Percentiles rank a stretch among this genome's conserved stretches.
Evolutionary conservation across 2,113 vertebrate genomes (phyloP).

Genomic region (Pygoscelis antarcticus): DNA sequence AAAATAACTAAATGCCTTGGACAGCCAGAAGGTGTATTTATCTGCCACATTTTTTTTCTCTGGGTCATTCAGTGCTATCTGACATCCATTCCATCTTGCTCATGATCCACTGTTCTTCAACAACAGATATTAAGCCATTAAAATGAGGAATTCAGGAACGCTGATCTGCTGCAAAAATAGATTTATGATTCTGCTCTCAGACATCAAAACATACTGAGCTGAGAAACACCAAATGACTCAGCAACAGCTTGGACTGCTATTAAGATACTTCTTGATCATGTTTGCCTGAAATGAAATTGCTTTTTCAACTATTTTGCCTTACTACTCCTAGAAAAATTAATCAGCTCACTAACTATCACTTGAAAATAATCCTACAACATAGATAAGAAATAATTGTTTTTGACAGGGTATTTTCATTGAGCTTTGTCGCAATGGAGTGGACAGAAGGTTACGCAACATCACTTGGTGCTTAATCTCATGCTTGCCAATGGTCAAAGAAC

Average conservation of each 20-base stretch:
- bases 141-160: slow-evolving; percentile 27
- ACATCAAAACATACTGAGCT: slow-evolving; percentile 32
- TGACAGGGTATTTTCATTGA: slow-evolving; percentile 1
- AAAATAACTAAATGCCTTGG: slow-evolving; percentile 22
- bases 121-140: slow-evolving; percentile 37
- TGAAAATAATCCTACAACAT: slow-evolving; percentile 6
- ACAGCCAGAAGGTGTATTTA: slow-evolving; percentile 15
- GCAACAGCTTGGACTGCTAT: slow-evolving; percentile 35
- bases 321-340: not conserved
- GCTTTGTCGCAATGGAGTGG: not conserved
- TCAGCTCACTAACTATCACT: not conserved
- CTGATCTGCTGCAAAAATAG: slow-evolving; percentile 28
- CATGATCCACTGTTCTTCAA: slow-evolving; percentile 4
- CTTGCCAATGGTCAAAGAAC: not conserved
- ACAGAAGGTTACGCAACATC: slow-evolving; percentile 16
- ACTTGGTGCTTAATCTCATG: not conserved
- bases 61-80: not conserved
- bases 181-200: slow-evolving; percentile 31
- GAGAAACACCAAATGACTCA: slow-evolving; percentile 58
- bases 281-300: not conserved
- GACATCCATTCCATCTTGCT: slow-evolving; percentile 28
- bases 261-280: slow-evolving; percentile 16
- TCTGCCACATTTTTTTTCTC: not conserved
- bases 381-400: slow-evolving; percentile 19
- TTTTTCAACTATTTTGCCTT: slow-evolving; percentile 48